Base-by-base conservation (phyloP, 2,797 vertebrate genomes). In the Myiothlypis coronata region DNA sequence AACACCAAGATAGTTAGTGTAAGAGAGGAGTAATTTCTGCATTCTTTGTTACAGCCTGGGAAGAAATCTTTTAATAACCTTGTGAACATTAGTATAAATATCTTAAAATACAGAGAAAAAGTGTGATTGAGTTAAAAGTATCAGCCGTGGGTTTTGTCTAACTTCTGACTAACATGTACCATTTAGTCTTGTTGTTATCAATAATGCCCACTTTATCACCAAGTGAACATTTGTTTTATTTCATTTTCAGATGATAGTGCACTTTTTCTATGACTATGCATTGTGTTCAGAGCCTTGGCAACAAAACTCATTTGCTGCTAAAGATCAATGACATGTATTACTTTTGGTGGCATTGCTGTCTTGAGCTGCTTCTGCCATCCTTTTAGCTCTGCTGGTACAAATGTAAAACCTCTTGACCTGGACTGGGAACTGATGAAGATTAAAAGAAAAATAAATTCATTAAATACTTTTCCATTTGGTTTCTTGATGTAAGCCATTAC, bases 191-290 rank as follows among this genome's bases (percentile, higher is more conserved):
- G 8, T 83, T 69, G 41, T 19, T 68, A 20, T 35, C 19, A 20
- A 18, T 71, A 44, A 83, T 60, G 35, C 9, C 20, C 2, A 6
- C 20, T 41, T 26, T 61, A 41, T 69, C 14, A 21, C 32, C 22
- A 26, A 23, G 12, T 59, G n/a, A 49, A 18, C 24, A 26, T 72
- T 86, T 64, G 6, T 14, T 87, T 32, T 59, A 5, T n/a, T 75
- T 69, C 1, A 39, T 68, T 89, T 69, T 69, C 55, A 71, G 37
- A 18, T 81, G 61, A 34, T n/a, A 78, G 35, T 44, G 27, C 28
- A 37, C 0, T 32, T 82, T 89, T 91, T 56, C 59, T 59, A 1
- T 64, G 34, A 15, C 43, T 83, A 0, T 56, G 0, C 41, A 3
- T 55, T 77, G 13, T 72, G 43, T 35, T 61, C 19, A 72, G 37